A percentile compares a stretch with the other conserved stretches of the same genome.
Conservation (phyloP, 2,113 vertebrate species). For the Riparia riparia region DNA sequence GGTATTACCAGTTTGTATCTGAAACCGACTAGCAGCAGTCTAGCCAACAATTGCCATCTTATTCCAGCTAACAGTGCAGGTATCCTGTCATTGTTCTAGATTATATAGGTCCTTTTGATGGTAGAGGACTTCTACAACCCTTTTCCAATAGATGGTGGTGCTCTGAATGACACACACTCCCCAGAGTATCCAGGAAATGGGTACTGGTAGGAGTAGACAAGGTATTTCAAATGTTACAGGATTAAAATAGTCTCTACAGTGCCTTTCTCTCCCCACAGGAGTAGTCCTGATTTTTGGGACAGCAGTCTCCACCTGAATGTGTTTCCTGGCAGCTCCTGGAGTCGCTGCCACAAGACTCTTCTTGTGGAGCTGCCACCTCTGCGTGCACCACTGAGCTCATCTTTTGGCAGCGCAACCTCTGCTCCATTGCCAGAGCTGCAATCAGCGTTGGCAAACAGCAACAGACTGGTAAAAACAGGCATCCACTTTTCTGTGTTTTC, state of each 20-base stretch:
- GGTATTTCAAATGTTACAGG: background rate
- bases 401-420: background rate
- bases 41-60: background rate
- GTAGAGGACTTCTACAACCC: background rate
- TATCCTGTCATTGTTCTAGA: background rate
- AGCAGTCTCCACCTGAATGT: background rate
- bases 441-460: background rate
- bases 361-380: background rate
- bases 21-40: background rate
- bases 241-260: background rate
- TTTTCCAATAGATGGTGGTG: background rate
- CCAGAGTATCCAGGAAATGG: background rate
- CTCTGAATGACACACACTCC: background rate
- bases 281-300: background rate
- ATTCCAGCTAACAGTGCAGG: background rate
- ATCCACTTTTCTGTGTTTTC: background rate
- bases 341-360: background rate
- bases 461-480: background rate
- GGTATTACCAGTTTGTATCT: background rate
- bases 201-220: background rate
- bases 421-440: background rate
- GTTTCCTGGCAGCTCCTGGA: background rate
- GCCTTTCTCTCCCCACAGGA: background rate
- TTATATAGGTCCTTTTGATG: background rate
- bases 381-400: fast-evolving